Evolutionary conservation across 2,797 vertebrate genomes (phyloP).

Genomic region (Tiaroga cobitis): DNA sequence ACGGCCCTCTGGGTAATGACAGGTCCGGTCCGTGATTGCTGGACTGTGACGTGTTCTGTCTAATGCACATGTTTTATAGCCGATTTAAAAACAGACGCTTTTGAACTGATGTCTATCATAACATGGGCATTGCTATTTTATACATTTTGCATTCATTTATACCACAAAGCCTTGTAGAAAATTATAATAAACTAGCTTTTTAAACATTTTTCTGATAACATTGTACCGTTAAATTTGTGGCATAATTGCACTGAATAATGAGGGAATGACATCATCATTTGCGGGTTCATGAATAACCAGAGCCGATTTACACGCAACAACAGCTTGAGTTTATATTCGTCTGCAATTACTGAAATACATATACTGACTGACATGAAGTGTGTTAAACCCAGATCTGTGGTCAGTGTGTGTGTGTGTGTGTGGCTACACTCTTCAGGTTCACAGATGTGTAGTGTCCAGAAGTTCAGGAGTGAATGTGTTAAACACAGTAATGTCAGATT

Average conservation of each 20-base stretch:
- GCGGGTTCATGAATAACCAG: not conserved
- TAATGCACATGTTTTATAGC: not conserved
- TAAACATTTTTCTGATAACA: not conserved
- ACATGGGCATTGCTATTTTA: not conserved
- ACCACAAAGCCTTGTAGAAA: not conserved
- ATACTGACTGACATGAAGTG: not conserved
- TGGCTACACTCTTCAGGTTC: not conserved
- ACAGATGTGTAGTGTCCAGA: not conserved
- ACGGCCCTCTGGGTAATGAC: too few relatives aligned
- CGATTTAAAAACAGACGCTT: not conserved
- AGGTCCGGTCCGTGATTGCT: too few relatives aligned
- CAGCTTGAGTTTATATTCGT: constrained; percentile 17
- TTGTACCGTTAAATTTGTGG: not conserved
- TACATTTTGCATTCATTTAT: not conserved
- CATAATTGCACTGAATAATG: not conserved
- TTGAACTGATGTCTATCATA: not conserved
- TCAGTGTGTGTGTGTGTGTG: not conserved
- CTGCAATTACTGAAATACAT: not conserved
- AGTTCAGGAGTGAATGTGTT: too few relatives aligned
- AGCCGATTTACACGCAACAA: not conserved
- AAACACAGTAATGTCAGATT: constrained; percentile 4
- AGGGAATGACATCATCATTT: not conserved
- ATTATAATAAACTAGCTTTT: not conserved
- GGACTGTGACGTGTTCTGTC: too few relatives aligned
- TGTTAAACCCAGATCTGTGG: not conserved